These are phyloP conservation scores for Podarcis muralis DNA, from an alignment of 2,113 vertebrate species.

Conservation along the genomic window DNA sequence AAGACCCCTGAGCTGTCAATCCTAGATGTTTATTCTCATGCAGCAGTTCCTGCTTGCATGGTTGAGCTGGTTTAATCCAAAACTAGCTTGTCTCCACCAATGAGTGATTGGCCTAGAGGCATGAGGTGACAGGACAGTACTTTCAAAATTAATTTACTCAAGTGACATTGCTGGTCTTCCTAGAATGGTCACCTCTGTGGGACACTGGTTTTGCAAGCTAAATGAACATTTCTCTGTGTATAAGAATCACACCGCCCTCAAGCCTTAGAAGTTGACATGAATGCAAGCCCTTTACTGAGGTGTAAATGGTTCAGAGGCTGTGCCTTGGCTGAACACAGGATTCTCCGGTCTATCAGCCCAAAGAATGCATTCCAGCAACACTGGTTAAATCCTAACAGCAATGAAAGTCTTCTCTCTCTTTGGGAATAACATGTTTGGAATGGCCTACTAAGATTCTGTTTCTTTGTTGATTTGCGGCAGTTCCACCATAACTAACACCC, in stretches of 20 bases:
- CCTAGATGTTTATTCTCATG: constrained; percentile 78
- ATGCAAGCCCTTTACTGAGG: constrained; percentile 46
- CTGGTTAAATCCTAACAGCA: neutral
- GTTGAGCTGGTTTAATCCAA: constrained; percentile 89
- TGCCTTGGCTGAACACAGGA: constrained; percentile 28
- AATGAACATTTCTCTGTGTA: constrained; percentile 77
- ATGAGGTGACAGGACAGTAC: constrained; percentile 87
- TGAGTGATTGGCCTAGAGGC: constrained; percentile 84
- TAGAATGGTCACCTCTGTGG: constrained; percentile 77
- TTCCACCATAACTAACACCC: neutral
- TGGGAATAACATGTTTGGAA: neutral
- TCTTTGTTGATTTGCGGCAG: neutral
- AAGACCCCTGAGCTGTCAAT: constrained; percentile 86
- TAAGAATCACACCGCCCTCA: constrained; percentile 68
- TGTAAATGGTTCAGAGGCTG: constrained; percentile 29
- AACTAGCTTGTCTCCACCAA: constrained; percentile 77
- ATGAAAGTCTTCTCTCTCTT: neutral
- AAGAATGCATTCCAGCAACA: constrained; percentile 14
- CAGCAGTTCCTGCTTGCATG: constrained; percentile 83
- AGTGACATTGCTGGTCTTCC: constrained; percentile 82
- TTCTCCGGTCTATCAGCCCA: constrained; percentile 6
- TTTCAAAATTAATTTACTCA: constrained; percentile 94
- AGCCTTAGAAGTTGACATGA: constrained; percentile 52
- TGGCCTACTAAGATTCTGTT: neutral
- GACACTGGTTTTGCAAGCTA: constrained; percentile 76